phyloP scores from a whole-genome alignment of 2,113 vertebrate genomes.

The Arothron firmamentum region DNA sequence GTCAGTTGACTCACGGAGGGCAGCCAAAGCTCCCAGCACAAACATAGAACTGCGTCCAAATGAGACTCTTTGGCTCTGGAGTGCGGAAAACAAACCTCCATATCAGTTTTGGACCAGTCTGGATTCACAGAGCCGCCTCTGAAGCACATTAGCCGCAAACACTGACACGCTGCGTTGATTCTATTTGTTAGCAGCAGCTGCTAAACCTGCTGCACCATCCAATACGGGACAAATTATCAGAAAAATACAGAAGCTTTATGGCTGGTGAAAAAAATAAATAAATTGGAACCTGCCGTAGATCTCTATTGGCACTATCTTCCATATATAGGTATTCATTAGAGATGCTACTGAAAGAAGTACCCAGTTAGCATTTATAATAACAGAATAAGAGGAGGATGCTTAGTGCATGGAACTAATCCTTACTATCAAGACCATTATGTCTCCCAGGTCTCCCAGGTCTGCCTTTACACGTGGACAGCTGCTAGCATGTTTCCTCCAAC shows the following conservation, averaged over 20 bases:
- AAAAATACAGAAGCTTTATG: conserved; percentile 38
- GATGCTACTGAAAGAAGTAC: conserved; percentile 19
- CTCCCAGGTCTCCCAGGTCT: conserved; percentile 32
- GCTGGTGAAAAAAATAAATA: too few species aligned
- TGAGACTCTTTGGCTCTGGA: conserved; percentile 56
- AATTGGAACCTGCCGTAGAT: too few species aligned
- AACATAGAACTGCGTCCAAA: too few species aligned
- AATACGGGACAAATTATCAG: conserved; percentile 44
- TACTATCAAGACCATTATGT: conserved; percentile 35
- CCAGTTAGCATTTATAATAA: conserved; percentile 29
- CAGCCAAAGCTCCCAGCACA: conserved; percentile 58
- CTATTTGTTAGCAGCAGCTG: conserved; percentile 46
- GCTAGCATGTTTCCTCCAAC: conserved; percentile 17
- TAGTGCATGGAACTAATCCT: conserved; percentile 26
- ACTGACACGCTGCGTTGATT: conserved; percentile 33
- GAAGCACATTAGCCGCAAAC: conserved; percentile 39
- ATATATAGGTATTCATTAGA: background rate
- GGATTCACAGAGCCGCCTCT: conserved; percentile 36
- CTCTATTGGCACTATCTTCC: background rate
- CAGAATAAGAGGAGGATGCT: conserved; percentile 19
- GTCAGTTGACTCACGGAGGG: conserved; percentile 65
- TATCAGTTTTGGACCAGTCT: conserved; percentile 57
- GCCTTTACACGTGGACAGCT: conserved; percentile 15
- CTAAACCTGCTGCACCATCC: conserved; percentile 18
- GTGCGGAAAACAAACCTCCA: conserved; percentile 44